Evolutionary conservation across 2,113 vertebrate genomes (phyloP), one percentile per base, ranked within the genome.

Genomic region (Mus musculus): DNA sequence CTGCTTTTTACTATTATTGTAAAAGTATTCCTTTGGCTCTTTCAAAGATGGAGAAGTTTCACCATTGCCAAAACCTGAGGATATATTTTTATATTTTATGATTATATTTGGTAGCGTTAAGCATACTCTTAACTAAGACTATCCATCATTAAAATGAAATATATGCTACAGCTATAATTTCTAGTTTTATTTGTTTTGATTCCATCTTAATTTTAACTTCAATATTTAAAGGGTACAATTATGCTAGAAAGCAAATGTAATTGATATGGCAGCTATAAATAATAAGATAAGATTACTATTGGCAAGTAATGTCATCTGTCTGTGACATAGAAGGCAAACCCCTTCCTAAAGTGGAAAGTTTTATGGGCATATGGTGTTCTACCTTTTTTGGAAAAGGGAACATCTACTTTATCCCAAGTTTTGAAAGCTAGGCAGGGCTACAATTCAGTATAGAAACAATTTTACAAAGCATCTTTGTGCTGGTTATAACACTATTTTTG

Each of bases 111-210:
- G 4, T 75, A 86, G 84, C 14, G 54, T 67, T 87, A 80, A 91
- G 7, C 24, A 81, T 82, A 22, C 17, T 87, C 2, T 67, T 69
- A 65, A 75, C 22, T 93, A 84, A 4, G 28, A n/a, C 59, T 86
- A 28, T 67, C 16, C 86, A 87, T 39, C 24, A 81, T 54, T 49
- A 84, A 90, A 92, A 90, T 59, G 17, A 84, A 90, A 90, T 82
- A 77, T 20, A 4, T 42, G 19, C 0, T 77, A n/a, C 3, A 94
- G 2, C 5, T 92, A 14, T 59, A 72, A 78, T 90, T 84, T 93
- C 39, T 73, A 3, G 52, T 90, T 91, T 93, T n/a, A 73, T 52
- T 82, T 77, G 93, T 89, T 96, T 88, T 93, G 46, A 77, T 7
- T 77, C 59, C 24, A 61, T 2, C 75, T 93, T 59, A 59, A 73